Evolutionary conservation across 2,113 vertebrate species (phyloP), one percentile per base, ranked within the genome.

Genomic region (Passer montanus): DNA sequence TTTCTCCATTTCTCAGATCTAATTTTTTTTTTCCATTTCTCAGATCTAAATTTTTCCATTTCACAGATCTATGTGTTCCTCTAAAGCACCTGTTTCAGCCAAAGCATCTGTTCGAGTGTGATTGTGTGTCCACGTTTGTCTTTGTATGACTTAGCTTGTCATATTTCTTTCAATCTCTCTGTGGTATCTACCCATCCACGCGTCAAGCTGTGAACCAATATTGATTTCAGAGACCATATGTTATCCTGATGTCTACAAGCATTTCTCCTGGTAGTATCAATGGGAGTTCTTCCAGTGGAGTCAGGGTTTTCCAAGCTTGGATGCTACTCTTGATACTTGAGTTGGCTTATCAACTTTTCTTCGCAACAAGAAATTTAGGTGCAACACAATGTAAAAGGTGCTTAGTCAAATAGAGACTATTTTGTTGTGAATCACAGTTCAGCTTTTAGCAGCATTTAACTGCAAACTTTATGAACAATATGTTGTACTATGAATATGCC

Each of bases 61-160:
- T 98, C 87, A 97, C 95, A 92, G 87, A 64, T 92, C 84, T 88
- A 59, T 9, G 18, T 84, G 58, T 95, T 98, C 90, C 95, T 96
- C 91, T 93, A 95, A 97, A 98, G 95, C 94, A 97, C 96, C 97
- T 96, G 85, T 96, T 94, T 86, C 91, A 97, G 95, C 96, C 96
- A 97, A 97, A 94, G 97, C 97, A 98, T 97, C 98, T 98, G 98
- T 91, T 86, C 4, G 1, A 89, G 93, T 97, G 95, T 84, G 96
- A 95, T 63, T 96, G 72, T 66, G 83, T 89, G n/a, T 84, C 52
- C 52, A 44, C 9, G 33, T 76, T 82, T 93, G 81, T 75, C 75
- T 93, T 60, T 79, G 74, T 92, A 76, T 66, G 80, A 93, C 85
- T 94, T 92, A 87, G 60, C 68, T 80, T 89, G 58, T 89, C 39